Conservation (phyloP, 2,888 invertebrate genomes). For the Conchocele bisecta region DNA sequence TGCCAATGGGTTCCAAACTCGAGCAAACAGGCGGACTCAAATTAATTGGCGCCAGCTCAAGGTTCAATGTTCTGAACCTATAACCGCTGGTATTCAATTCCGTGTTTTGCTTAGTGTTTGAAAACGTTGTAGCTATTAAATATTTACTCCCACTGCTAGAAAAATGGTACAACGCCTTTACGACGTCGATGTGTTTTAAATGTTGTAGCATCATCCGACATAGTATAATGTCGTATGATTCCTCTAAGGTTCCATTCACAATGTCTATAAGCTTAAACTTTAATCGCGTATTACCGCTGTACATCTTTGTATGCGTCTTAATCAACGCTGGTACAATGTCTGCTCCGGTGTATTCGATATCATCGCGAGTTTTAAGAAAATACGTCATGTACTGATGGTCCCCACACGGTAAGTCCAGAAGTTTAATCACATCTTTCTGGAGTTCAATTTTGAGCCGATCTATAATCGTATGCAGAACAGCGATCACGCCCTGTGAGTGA, state of each 20-base stretch:
- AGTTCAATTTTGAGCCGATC: constrained; percentile 9
- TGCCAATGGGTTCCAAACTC: neutral
- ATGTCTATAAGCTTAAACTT: constrained; percentile 5
- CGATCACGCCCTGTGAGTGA: constrained; percentile 11
- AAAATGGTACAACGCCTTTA: constrained; percentile 19
- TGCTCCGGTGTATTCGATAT: constrained; percentile 20
- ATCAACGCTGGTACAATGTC: constrained; percentile 22
- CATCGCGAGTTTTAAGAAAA: constrained; percentile 10
- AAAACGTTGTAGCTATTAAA: constrained; percentile 19
- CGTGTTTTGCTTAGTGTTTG: neutral
- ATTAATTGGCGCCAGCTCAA: constrained; percentile 3
- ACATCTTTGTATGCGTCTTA: constrained; percentile 8
- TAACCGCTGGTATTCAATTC: neutral
- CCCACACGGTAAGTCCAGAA: constrained; percentile 27
- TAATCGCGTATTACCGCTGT: neutral
- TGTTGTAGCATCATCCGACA: constrained; percentile 28
- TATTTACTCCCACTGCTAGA: constrained; percentile 18
- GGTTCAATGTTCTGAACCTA: constrained; percentile 12
- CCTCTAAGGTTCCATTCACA: neutral
- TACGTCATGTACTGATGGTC: constrained; percentile 28
- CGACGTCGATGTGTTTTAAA: constrained; percentile 8
- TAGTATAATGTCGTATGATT: constrained; percentile 13
- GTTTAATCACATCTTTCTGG: constrained; percentile 11
- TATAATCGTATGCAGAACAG: constrained; percentile 14
- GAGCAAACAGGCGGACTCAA: constrained; percentile 14